Evolutionary conservation across 2,113 vertebrate genomes (phyloP).

Genomic region (Oenanthe oenanthe): DNA sequence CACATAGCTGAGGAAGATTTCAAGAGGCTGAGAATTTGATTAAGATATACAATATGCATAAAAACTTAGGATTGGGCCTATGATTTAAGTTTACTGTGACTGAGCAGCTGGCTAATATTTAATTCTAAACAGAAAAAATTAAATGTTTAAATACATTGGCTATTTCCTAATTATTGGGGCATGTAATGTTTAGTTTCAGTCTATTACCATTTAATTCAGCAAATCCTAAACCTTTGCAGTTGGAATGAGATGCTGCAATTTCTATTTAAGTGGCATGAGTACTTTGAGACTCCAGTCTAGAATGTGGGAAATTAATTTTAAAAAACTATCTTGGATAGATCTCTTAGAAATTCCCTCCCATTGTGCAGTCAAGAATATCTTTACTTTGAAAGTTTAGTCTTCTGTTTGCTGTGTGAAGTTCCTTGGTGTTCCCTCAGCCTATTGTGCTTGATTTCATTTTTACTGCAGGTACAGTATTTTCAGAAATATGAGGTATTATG

Average conservation of each 20-base stretch:
- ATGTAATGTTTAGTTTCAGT: neutral
- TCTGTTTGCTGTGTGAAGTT: neutral
- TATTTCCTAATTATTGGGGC: neutral
- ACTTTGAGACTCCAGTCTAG: neutral
- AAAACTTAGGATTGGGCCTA: neutral
- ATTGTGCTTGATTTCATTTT: slow-evolving; percentile 14
- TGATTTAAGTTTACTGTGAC: neutral
- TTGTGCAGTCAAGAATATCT: neutral
- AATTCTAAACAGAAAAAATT: neutral
- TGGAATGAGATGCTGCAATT: neutral
- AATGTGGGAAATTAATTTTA: neutral
- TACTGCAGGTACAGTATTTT: neutral
- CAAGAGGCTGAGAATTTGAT: neutral
- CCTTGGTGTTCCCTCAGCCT: neutral
- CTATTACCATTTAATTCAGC: neutral
- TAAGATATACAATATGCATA: neutral
- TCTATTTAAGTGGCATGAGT: neutral
- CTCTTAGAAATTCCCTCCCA: neutral
- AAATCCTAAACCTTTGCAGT: neutral
- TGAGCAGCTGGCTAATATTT: neutral
- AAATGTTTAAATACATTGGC: neutral
- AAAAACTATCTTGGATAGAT: neutral
- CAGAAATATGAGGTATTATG: neutral
- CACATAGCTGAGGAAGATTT: neutral
- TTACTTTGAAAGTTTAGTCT: slow-evolving; percentile 6